Percentiles rank a stretch among this genome's conserved stretches.
Evolutionary conservation across 1,140 invertebrate species (phyloP).

Genomic region (Formica exsecta): DNA sequence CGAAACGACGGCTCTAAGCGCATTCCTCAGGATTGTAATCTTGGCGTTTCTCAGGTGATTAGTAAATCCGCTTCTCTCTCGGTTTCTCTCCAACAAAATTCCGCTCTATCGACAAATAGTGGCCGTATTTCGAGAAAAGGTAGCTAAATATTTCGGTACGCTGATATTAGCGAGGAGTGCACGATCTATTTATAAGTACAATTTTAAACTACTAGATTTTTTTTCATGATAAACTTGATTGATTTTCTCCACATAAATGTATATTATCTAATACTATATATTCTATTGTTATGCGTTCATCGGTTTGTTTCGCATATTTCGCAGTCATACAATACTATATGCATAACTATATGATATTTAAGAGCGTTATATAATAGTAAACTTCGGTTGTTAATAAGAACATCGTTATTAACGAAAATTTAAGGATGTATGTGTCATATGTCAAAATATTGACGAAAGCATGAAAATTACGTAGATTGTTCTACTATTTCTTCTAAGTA

Average conservation of each 20-base stretch:
- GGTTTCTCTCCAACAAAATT: conserved; percentile 62
- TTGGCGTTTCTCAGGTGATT: conserved; percentile 81
- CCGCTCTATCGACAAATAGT: conserved; percentile 47
- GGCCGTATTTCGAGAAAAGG: conserved; percentile 34
- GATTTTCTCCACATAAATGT: background rate
- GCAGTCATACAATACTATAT: background rate
- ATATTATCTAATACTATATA: background rate
- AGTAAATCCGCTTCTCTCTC: conserved; percentile 75
- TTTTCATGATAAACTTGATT: background rate
- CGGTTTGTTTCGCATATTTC: background rate
- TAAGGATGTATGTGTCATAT: no score
- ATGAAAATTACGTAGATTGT: no score
- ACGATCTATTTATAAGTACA: background rate
- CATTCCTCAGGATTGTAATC: conserved; percentile 84
- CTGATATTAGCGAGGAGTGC: background rate
- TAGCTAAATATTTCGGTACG: conserved; percentile 18
- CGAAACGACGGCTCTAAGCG: conserved; percentile 80
- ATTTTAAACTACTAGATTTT: background rate
- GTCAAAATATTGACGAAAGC: no score
- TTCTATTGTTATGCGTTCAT: background rate
- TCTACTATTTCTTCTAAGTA: no score
- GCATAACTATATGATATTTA: background rate
- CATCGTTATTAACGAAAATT: no score
- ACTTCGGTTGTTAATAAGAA: background rate
- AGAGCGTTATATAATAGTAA: background rate